phyloP scores from a whole-genome alignment of 2,797 vertebrate genomes.

The Microchirus variegatus region DNA sequence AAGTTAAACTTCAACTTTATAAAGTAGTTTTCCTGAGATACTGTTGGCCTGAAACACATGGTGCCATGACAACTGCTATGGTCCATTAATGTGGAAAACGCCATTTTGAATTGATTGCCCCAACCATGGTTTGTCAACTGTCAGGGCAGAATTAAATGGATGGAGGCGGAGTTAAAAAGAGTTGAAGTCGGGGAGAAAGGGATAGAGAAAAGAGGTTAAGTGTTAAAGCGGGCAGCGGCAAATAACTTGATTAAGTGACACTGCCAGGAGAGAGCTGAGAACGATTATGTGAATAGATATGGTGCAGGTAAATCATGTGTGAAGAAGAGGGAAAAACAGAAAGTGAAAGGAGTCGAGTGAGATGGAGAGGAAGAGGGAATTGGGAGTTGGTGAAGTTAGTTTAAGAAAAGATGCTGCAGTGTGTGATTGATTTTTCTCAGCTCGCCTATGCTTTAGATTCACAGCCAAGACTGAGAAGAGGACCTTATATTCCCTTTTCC shows the following conservation, averaged over 20 bases:
- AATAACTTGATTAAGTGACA: slow-evolving; percentile 75
- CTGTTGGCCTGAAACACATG: slow-evolving; percentile 72
- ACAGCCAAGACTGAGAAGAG: slow-evolving; percentile 11
- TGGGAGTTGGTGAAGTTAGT: slow-evolving; percentile 16
- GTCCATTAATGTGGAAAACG: slow-evolving; percentile 72
- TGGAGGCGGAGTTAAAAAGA: slow-evolving; percentile 35
- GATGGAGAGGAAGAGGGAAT: slow-evolving; percentile 3
- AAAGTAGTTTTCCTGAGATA: slow-evolving; percentile 60
- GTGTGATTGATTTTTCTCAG: slow-evolving; percentile 21
- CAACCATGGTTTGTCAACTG: slow-evolving; percentile 55
- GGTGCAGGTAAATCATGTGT: slow-evolving; percentile 65
- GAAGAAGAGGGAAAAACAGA: slow-evolving; percentile 56
- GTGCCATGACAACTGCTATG: slow-evolving; percentile 49
- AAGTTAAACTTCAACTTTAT: slow-evolving; percentile 70
- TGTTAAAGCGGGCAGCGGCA: slow-evolving; percentile 47
- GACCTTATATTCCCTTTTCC: slow-evolving; percentile 13
- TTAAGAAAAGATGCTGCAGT: slow-evolving; percentile 34
- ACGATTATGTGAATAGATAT: slow-evolving; percentile 72
- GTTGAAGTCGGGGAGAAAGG: slow-evolving; percentile 24
- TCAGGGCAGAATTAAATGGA: slow-evolving; percentile 56
- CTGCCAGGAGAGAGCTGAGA: slow-evolving; percentile 60
- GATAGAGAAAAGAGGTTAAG: slow-evolving; percentile 5
- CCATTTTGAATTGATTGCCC: slow-evolving; percentile 63
- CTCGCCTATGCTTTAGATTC: slow-evolving; percentile 15
- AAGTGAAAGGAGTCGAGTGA: slow-evolving; percentile 25